Conservation (phyloP, 2,888 invertebrate genomes). For the Pogonocherus hispidulus region DNA sequence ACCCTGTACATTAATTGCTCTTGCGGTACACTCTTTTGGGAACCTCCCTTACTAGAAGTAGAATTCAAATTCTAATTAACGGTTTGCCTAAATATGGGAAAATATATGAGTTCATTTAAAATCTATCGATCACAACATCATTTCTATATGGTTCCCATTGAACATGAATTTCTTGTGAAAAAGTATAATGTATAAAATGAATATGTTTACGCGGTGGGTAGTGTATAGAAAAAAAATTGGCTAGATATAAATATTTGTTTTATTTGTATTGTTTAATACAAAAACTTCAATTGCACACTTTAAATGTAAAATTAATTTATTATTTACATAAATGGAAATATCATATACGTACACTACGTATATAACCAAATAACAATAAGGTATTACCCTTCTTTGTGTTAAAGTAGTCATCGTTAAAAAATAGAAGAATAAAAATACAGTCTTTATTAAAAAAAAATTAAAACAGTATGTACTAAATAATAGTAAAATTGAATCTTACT, state of each 20-base stretch:
- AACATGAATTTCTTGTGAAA: too few relatives aligned
- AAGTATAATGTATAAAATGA: too few relatives aligned
- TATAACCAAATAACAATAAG: conserved; percentile 40
- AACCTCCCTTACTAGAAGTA: too few relatives aligned
- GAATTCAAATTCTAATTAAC: too few relatives aligned
- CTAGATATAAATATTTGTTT: conserved; percentile 51
- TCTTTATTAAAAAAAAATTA: conserved; percentile 38
- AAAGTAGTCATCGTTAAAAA: conserved; percentile 35
- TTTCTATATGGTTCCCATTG: too few relatives aligned
- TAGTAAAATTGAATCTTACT: conserved; percentile 19
- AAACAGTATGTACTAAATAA: conserved; percentile 40
- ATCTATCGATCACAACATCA: too few relatives aligned
- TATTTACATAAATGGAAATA: conserved; percentile 43
- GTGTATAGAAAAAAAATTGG: not conserved
- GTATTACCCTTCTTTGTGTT: conserved; percentile 30
- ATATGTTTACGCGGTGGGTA: not conserved
- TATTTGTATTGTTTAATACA: conserved; percentile 56
- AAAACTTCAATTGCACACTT: conserved; percentile 57
- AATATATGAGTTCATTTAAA: too few relatives aligned
- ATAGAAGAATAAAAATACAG: conserved; percentile 33
- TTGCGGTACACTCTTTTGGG: too few relatives aligned
- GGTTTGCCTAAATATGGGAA: too few relatives aligned
- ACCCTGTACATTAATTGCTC: too few relatives aligned
- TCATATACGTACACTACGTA: conserved; percentile 26
- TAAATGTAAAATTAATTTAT: conserved; percentile 53